Percentiles rank a stretch among this genome's conserved stretches.
Evolutionary conservation across 1,140 invertebrate genomes (phyloP).

Genomic region (Drosophila busckii): DNA sequence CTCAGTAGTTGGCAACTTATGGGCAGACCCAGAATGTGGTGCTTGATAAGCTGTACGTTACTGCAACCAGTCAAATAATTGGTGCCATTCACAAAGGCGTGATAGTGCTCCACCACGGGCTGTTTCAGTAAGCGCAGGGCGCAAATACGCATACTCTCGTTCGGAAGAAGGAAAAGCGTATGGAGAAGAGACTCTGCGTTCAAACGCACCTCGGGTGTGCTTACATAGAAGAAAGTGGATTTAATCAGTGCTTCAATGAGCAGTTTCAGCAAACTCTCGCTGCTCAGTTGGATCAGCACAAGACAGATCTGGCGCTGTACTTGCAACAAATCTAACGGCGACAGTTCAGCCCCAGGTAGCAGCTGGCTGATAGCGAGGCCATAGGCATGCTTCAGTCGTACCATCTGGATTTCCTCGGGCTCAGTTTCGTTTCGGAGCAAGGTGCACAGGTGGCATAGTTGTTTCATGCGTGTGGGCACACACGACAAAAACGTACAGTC

Average conservation of each 20-base stretch:
- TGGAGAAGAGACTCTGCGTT: conserved; percentile 40
- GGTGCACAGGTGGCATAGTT: background rate
- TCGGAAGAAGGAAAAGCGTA: conserved; percentile 34
- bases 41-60: conserved; percentile 28
- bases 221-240: conserved; percentile 28
- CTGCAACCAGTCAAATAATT: conserved; percentile 38
- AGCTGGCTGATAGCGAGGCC: conserved; percentile 26
- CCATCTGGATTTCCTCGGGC: background rate
- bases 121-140: conserved; percentile 25
- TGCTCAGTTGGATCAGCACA: conserved; percentile 46
- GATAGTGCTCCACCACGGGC: conserved; percentile 43
- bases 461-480: background rate
- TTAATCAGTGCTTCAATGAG: conserved; percentile 43
- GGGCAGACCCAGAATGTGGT: conserved; percentile 58
- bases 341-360: background rate
- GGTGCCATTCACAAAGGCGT: conserved; percentile 43
- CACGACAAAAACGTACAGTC: conserved; percentile 34
- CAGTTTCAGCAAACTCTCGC: conserved; percentile 25
- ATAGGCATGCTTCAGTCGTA: conserved; percentile 19
- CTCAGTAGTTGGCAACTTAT: conserved; percentile 40
- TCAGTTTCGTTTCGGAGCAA: background rate
- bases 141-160: conserved; percentile 13
- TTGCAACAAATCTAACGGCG: conserved; percentile 5
- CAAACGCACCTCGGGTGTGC: conserved; percentile 9
- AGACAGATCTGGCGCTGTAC: conserved; percentile 21